phyloP scores from a whole-genome alignment of 2,888 invertebrate genomes.

The Drosophila incognita region DNA sequence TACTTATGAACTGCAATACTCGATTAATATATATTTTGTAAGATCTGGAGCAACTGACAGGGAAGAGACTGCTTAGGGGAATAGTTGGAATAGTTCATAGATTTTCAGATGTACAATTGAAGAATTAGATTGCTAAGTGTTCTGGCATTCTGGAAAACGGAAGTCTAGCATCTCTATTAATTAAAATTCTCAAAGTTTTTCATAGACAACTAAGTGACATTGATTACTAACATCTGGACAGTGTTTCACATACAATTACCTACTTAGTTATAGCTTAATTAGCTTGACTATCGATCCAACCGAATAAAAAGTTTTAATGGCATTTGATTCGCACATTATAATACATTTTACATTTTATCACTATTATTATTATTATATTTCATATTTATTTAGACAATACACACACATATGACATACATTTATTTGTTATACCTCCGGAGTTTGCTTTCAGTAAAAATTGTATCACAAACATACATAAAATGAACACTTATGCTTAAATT shows the following conservation, averaged over 20 bases:
- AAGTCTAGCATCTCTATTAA: slow-evolving; percentile 58
- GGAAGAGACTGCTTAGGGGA: slow-evolving; percentile 6
- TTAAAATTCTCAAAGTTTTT: slow-evolving; percentile 27
- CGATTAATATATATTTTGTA: background rate
- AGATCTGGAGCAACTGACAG: slow-evolving; percentile 20
- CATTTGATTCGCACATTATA: slow-evolving; percentile 11
- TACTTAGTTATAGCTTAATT: slow-evolving; percentile 27
- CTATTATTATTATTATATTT: slow-evolving; percentile 3
- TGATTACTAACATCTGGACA: slow-evolving; percentile 12
- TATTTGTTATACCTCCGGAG: slow-evolving; percentile 8
- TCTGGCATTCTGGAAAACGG: slow-evolving; percentile 4
- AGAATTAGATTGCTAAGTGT: background rate
- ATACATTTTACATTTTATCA: slow-evolving; percentile 10
- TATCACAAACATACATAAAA: slow-evolving; percentile 70
- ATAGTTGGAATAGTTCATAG: slow-evolving; percentile 10
- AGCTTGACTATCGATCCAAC: slow-evolving; percentile 32
- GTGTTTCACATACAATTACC: slow-evolving; percentile 19
- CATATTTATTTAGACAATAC: slow-evolving; percentile 20
- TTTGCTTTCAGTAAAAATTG: slow-evolving; percentile 26
- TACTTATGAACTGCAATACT: slow-evolving; percentile 21
- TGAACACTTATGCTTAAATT: slow-evolving; percentile 65
- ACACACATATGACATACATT: slow-evolving; percentile 22
- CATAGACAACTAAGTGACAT: slow-evolving; percentile 22
- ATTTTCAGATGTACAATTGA: slow-evolving; percentile 5
- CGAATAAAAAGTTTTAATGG: slow-evolving; percentile 22